Evolutionary conservation across 1,140 invertebrate species (phyloP).

Genomic region (Drosophila sp.): DNA sequence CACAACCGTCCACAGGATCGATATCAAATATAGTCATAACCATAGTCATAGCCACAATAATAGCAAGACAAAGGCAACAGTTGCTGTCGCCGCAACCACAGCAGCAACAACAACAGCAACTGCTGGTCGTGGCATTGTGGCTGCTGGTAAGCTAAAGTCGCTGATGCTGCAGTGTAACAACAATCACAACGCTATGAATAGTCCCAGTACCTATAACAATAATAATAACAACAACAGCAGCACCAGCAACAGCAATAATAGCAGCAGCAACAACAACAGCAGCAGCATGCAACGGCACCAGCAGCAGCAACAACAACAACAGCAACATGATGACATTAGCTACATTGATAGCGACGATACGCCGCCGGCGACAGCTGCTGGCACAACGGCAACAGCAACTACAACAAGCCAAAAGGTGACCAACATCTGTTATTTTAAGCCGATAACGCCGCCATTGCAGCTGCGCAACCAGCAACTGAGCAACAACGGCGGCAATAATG

Average conservation of each 20-base stretch:
- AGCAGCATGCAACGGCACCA: conserved; percentile 19
- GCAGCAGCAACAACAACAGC: conserved; percentile 16
- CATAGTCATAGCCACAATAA: conserved; percentile 13
- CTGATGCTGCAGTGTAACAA: conserved; percentile 31
- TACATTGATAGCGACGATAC: conserved; percentile 83
- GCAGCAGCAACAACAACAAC: conserved; percentile 53
- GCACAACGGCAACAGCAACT: neutral
- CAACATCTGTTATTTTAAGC: conserved; percentile 66
- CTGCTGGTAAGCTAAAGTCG: conserved; percentile 38
- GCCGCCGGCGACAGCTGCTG: conserved; percentile 31
- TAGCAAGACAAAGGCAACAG: conserved; percentile 31
- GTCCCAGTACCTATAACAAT: conserved; percentile 12
- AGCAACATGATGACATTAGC: conserved; percentile 79
- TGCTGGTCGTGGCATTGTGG: conserved; percentile 9
- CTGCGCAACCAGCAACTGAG: conserved; percentile 31
- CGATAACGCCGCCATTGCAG: conserved; percentile 64
- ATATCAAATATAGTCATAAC: conserved; percentile 52
- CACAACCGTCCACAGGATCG: conserved; percentile 58
- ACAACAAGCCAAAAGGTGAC: conserved; percentile 22
- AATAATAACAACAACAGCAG: conserved; percentile 35
- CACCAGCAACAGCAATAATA: conserved; percentile 12
- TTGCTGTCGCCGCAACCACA: neutral
- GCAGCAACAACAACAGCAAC: conserved; percentile 5
- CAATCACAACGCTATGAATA: conserved; percentile 32
- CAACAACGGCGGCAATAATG: conserved; percentile 10